Evolutionary conservation across 2,113 vertebrate species (phyloP).

Genomic region (Cariama cristata): DNA sequence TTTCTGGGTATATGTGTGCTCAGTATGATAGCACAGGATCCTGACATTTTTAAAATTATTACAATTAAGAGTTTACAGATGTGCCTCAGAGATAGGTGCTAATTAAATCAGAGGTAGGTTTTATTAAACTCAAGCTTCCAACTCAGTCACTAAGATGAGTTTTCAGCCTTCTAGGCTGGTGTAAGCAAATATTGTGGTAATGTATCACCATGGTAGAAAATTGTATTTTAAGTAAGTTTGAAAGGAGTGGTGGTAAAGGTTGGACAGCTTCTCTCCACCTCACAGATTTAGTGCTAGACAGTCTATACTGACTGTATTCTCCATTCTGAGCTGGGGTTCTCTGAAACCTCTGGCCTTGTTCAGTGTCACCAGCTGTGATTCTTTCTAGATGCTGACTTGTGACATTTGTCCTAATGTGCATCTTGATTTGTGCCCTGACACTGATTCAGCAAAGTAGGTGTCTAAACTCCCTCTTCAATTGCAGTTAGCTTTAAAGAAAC

Average conservation of each 20-base stretch:
- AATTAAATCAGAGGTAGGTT: not conserved
- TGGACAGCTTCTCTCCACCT: not conserved
- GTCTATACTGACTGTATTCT: not conserved
- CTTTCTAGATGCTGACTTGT: rapidly evolving
- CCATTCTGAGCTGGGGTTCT: not conserved
- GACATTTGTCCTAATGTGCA: not conserved
- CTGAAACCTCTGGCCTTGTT: not conserved
- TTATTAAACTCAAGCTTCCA: not conserved
- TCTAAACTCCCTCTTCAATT: not conserved
- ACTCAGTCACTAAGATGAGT: not conserved
- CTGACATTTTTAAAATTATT: not conserved
- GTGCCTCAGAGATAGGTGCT: not conserved
- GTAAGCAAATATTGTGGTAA: not conserved
- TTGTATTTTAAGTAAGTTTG: not conserved
- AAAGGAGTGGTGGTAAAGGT: not conserved
- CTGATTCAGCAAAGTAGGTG: not conserved
- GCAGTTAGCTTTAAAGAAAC: not conserved
- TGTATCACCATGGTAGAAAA: not conserved
- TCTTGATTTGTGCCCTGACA: not conserved
- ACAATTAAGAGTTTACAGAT: slow-evolving; percentile 20
- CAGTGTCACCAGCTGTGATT: not conserved
- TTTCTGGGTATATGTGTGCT: not conserved
- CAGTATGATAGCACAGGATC: not conserved
- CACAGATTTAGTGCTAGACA: not conserved
- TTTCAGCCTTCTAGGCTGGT: not conserved